A percentile compares a stretch with the other conserved stretches of the same genome.
Conservation (phyloP, 2,888 invertebrate species). For the Oscheius myriophilus region DNA sequence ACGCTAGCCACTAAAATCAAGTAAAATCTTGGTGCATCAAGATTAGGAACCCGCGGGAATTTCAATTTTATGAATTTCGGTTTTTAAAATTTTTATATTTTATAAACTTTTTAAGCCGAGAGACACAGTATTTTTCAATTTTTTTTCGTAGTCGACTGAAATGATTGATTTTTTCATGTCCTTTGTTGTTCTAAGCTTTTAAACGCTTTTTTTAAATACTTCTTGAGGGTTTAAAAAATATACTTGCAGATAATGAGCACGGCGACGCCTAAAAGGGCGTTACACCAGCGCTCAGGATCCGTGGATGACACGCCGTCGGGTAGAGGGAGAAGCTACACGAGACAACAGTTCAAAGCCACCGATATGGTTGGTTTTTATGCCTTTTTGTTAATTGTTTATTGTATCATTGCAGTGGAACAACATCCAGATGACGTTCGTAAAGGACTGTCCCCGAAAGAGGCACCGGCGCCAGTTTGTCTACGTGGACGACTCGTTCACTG, state of each 20-base stretch:
- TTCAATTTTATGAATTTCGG: background rate
- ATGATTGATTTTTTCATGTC: too few species aligned
- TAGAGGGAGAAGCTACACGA: background rate
- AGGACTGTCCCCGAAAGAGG: constrained; percentile 16
- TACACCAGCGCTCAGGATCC: constrained; percentile 14
- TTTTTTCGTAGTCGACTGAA: too few species aligned
- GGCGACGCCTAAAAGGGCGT: constrained; percentile 2
- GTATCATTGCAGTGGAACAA: constrained; percentile 34
- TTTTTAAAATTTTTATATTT: background rate
- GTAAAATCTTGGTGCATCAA: background rate
- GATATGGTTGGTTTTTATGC: constrained; percentile 8
- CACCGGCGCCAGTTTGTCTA: constrained; percentile 30
- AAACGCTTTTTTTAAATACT: background rate
- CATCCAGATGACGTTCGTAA: constrained; percentile 21
- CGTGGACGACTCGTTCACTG: constrained; percentile 30
- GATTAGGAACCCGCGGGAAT: background rate
- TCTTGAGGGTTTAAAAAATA: background rate
- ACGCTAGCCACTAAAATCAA: background rate
- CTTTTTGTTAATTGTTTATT: too few species aligned
- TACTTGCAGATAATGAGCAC: constrained; percentile 1
- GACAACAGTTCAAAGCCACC: constrained; percentile 8
- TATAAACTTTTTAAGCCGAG: background rate
- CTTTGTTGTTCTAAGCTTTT: background rate
- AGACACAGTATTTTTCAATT: too few species aligned
- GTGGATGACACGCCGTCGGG: constrained; percentile 17